These are phyloP conservation scores for Oreochromis spilurus DNA, from an alignment of 2,113 vertebrate genomes.

Conservation along the genomic window DNA sequence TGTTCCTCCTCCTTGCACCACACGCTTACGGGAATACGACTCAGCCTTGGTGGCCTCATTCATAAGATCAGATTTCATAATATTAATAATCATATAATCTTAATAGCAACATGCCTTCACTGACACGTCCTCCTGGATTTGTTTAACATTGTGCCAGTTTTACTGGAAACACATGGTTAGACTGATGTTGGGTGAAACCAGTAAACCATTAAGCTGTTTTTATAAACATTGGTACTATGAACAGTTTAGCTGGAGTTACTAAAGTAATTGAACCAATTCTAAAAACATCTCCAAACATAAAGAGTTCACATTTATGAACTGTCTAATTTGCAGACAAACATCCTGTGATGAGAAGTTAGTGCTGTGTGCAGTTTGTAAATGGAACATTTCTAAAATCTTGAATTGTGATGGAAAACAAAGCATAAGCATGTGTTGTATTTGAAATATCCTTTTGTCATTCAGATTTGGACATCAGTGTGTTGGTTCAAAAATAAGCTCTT, in stretches of 20 bases:
- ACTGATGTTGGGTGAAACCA: not conserved
- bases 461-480: not conserved
- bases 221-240: not conserved
- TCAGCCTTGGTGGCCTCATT: not conserved
- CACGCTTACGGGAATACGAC: fast-evolving
- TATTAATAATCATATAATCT: not conserved
- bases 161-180: fast-evolving
- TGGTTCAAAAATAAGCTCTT: not conserved
- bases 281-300: not conserved
- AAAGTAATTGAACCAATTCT: not conserved
- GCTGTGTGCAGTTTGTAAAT: not conserved
- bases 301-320: not conserved
- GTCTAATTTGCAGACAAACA: not conserved
- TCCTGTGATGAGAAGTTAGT: not conserved
- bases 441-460: not conserved
- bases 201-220: not conserved
- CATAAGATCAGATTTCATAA: not conserved
- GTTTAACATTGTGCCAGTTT: not conserved
- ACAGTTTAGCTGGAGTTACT: not conserved
- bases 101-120: not conserved
- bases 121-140: not conserved
- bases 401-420: fast-evolving
- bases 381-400: not conserved
- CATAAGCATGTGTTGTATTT: not conserved
- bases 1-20: not conserved